Evolutionary conservation across 2,888 invertebrate species (phyloP).

Genomic region (Polyommatus iphigenia): DNA sequence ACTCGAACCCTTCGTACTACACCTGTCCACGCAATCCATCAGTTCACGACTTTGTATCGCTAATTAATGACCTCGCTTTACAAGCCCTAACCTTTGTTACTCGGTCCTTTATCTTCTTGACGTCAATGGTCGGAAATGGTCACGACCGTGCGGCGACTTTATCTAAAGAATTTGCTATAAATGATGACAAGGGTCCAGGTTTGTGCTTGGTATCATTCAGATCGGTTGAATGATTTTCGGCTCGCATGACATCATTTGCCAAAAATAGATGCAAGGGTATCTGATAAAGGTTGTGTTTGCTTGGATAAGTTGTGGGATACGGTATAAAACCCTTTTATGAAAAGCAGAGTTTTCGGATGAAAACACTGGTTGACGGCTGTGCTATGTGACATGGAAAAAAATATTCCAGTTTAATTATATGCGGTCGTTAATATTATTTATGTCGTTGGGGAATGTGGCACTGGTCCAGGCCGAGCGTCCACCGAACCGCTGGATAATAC

Average conservation of each 20-base stretch:
- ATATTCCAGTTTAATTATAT: not conserved
- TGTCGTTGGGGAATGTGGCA: constrained; percentile 25
- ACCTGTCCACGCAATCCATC: constrained; percentile 21
- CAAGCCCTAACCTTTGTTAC: constrained; percentile 4
- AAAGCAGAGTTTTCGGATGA: too few species aligned
- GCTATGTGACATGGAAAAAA: not conserved
- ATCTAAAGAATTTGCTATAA: constrained; percentile 6
- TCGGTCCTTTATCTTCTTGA: not conserved
- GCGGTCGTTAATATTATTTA: constrained; percentile 20
- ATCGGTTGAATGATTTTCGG: not conserved
- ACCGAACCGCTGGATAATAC: constrained; percentile 13
- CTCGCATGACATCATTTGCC: not conserved
- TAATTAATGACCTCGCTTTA: constrained; percentile 20
- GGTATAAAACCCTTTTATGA: not conserved
- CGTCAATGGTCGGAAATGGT: constrained; percentile 11
- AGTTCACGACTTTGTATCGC: constrained; percentile 15
- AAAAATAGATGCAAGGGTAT: not conserved
- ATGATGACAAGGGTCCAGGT: not conserved
- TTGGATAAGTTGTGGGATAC: not conserved
- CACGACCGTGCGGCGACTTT: not conserved
- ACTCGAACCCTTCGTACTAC: not conserved
- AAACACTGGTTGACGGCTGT: not conserved
- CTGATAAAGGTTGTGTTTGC: not conserved
- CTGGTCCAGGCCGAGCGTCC: constrained; percentile 20
- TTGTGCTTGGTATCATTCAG: not conserved